Evolutionary conservation across 1,140 invertebrate genomes (phyloP), one percentile per base, ranked within the genome.

Genomic region (Drosophila funebris): DNA sequence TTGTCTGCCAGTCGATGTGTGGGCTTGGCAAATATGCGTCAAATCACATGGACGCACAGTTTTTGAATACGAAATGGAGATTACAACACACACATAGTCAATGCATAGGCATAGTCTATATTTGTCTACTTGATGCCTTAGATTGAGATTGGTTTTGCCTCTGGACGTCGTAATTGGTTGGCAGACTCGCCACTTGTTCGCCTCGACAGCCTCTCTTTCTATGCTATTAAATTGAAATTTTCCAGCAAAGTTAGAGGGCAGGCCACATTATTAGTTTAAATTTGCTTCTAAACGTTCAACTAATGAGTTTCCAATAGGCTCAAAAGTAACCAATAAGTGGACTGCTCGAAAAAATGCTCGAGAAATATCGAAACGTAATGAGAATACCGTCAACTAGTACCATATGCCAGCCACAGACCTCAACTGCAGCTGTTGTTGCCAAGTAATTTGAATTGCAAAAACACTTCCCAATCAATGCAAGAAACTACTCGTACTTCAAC

Each of bases 61-160:
- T 89, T 89, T 85, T 81, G 85, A 84, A 90, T 89, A 88, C 84
- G 78, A 89, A 89, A 89, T 84, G 70, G 73, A 85, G 70, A 71
- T 41, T 69, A 54, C 48, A 61, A 54, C 64, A 68, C 39, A 54
- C 56, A 54, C 16, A 52, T 41, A 37, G 53, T 53, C 31, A 60
- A 43, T 77, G 62, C 61, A 64, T 80, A 56, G 74, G 61, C 69
- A 75, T 80, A 87, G 82, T 85, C 82, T 75, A 85, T 85, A 85
- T 85, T 85, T 85, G 82, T 85, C 82, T 85, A 87, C 82, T 87
- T 81, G 81, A 85, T 85, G 81, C 77, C 64, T 69, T 73, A 71
- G 77, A 81, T 87, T 85, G 82, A 77, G 83, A 87, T 87, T 87
- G 82, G 69, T 54, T 81, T 69, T 85, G 77, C 63, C 64, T 62